Base-by-base conservation (phyloP, 2,888 invertebrate genomes). In the Diarsia dahlii region DNA sequence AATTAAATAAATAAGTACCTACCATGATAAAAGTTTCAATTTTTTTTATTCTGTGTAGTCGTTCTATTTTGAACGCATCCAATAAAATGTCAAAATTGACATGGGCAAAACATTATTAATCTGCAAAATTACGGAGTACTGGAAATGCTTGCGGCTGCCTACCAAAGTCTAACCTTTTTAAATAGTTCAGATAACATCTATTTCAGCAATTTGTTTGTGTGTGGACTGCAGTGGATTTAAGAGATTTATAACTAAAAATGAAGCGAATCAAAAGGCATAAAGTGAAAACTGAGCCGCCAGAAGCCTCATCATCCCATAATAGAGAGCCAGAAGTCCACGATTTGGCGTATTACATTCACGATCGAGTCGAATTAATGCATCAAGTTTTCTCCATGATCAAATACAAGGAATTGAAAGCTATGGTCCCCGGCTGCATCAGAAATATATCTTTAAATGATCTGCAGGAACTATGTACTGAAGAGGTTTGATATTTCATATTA, bases 401-500 rank as follows among this genome's bases (percentile, higher is more conserved):
- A 82, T 94, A 95, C 0, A 97, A 97, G 84, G 97, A 97, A 48
- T 90, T 97, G 9, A 95, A 96, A 74, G 95, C 97, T 10, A 94
- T 97, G 90, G 97, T 97, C 0, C 97, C 97, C 0, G 96, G 96
- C 15, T 97, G 97, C 71, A 93, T 96, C 5, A 89, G 94, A 64
- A 91, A 94, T 71, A 91, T 96, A 48, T 92, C 94, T 13, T 88
- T 97, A 71, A 97, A 97, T 80, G 97, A 97, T 86, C 92, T 97
- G 28, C 97, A 97, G 87, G 97, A 97, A 82, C 91, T 97, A 0
- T 97, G 97, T 78, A 93, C 97, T 0, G 97, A 97, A 85, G 97
- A 97, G 93, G 96, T 87, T 60, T 45, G 79, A 28, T 76, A 76
- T 72, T 64, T 34, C 3, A 20, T n/a, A n/a, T 28, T 58, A 3